A percentile compares a stretch with the other conserved stretches of the same genome.
Conservation (phyloP, 2,113 vertebrate genomes). For the Dicerorhinus sumatrensis region DNA sequence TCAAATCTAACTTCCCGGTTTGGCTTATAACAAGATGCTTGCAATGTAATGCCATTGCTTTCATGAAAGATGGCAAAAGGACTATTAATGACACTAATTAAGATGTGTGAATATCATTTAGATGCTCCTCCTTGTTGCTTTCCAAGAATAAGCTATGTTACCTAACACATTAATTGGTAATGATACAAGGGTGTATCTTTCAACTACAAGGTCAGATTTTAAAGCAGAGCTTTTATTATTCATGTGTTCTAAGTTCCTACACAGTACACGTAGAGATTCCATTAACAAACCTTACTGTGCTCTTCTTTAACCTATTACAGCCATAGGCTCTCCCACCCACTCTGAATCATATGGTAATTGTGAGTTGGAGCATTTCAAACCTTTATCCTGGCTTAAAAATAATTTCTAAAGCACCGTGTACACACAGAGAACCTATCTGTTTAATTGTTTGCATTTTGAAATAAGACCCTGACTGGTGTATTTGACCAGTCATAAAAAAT, state of each 20-base stretch:
- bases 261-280: slow-evolving; percentile 23
- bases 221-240: slow-evolving; percentile 76
- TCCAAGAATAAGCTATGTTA: slow-evolving; percentile 75
- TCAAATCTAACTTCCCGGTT: slow-evolving; percentile 52
- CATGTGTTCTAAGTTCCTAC: slow-evolving; percentile 65
- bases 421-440: background rate
- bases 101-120: slow-evolving; percentile 81
- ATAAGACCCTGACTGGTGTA: background rate
- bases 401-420: background rate
- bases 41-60: slow-evolving; percentile 28
- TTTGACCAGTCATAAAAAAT: background rate
- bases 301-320: slow-evolving; percentile 29
- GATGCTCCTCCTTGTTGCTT: slow-evolving; percentile 76
- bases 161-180: slow-evolving; percentile 82
- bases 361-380: background rate
- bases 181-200: slow-evolving; percentile 76
- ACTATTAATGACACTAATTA: slow-evolving; percentile 78
- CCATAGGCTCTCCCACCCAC: background rate
- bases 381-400: background rate
- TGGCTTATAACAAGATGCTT: slow-evolving; percentile 71
- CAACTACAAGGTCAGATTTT: slow-evolving; percentile 80
- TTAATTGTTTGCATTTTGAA: slow-evolving; percentile 37
- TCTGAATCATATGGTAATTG: background rate
- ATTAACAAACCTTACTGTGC: slow-evolving; percentile 59
- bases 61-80: slow-evolving; percentile 68